These are phyloP conservation scores for Scolopax mira DNA, from an alignment of 2,113 vertebrate genomes.

Conservation along the genomic window DNA sequence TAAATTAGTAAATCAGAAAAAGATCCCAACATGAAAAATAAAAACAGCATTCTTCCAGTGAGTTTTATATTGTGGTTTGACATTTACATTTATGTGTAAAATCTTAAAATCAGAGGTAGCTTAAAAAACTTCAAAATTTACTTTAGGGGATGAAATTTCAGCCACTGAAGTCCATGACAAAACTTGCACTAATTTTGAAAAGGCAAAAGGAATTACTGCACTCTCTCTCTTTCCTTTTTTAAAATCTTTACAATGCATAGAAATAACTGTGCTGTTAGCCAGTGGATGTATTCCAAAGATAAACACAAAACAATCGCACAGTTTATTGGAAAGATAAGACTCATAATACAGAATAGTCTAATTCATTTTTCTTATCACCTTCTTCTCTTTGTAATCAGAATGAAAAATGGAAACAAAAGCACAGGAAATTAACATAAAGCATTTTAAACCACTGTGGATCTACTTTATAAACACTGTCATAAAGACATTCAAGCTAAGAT, in stretches of 20 bases:
- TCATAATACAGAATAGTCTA: not conserved
- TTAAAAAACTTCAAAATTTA: not conserved
- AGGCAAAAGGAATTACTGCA: not conserved
- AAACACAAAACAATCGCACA: not conserved
- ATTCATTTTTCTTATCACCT: not conserved
- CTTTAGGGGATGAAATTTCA: not conserved
- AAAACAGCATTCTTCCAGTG: not conserved
- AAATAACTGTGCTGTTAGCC: not conserved
- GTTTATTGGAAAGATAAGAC: not conserved
- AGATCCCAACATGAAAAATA: not conserved
- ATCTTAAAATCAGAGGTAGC: not conserved
- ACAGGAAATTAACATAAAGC: not conserved
- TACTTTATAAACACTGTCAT: not conserved
- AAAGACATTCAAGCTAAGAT: not conserved
- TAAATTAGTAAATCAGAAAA: not conserved
- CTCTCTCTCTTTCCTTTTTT: not conserved
- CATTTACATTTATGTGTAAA: not conserved
- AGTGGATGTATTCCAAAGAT: not conserved
- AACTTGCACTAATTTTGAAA: not conserved
- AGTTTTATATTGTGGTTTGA: not conserved
- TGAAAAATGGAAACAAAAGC: not conserved
- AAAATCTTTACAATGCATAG: not conserved
- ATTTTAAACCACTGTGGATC: not conserved
- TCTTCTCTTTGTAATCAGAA: not conserved
- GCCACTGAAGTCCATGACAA: not conserved